phyloP scores from a whole-genome alignment of 1,140 invertebrate species.

The Muscidifurax raptorellus region DNA sequence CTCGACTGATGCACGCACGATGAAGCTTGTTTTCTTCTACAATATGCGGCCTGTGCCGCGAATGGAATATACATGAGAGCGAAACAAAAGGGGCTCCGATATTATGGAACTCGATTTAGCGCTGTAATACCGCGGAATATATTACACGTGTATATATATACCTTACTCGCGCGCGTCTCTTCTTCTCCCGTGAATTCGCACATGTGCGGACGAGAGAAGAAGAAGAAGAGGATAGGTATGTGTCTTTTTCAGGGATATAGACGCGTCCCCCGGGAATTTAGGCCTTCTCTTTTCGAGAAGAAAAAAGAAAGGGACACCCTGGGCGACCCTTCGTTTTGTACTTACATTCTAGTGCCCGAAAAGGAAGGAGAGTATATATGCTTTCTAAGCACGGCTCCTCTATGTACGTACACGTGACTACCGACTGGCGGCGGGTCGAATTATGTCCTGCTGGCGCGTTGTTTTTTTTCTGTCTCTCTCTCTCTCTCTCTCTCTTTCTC shows the following conservation, averaged over 20 bases:
- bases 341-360: constrained; percentile 19
- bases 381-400: not conserved
- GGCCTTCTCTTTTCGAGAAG: constrained; percentile 49
- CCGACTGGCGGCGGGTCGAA: not conserved
- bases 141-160: not conserved
- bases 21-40: constrained; percentile 59
- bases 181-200: constrained; percentile 28
- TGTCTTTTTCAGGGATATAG: constrained; percentile 55
- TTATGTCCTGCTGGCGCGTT: constrained; percentile 18
- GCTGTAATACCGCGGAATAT: constrained; percentile 34
- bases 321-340: constrained; percentile 63
- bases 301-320: constrained; percentile 54
- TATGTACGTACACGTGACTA: constrained; percentile 7
- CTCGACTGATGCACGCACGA: not conserved
- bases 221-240: not conserved
- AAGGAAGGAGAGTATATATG: not conserved
- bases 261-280: constrained; percentile 61
- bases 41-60: constrained; percentile 63
- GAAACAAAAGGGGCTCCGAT: constrained; percentile 51
- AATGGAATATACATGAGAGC: constrained; percentile 70
- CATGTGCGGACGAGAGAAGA: constrained; percentile 48
- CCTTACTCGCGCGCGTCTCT: not conserved
- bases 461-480: not conserved
- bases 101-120: constrained; percentile 62
- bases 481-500: not conserved